A percentile compares a stretch with the other conserved stretches of the same genome.
phyloP scores from a whole-genome alignment of 1,140 invertebrate genomes.

The Ceratitis capitata region DNA sequence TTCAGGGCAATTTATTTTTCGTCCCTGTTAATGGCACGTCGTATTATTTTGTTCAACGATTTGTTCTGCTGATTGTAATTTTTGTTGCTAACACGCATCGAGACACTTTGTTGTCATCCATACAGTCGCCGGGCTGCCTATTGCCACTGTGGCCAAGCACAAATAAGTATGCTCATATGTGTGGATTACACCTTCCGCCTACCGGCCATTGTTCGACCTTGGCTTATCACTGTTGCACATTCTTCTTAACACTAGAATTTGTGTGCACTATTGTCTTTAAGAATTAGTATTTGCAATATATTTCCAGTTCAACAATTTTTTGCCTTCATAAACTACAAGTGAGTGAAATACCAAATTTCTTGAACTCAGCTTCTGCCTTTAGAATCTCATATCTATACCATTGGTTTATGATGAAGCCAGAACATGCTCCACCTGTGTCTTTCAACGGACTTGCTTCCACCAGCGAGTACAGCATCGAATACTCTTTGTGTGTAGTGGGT shows the following conservation, averaged over 20 bases:
- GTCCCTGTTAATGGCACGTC: constrained; percentile 35
- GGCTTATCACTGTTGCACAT: neutral
- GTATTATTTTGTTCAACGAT: constrained; percentile 44
- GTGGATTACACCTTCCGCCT: neutral
- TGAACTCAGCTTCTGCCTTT: too few relatives aligned
- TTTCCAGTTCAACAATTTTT: too few relatives aligned
- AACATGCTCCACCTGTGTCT: too few relatives aligned
- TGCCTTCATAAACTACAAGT: too few relatives aligned
- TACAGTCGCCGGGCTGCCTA: neutral
- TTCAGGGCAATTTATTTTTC: constrained; percentile 36
- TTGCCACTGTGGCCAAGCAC: neutral
- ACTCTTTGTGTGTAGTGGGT: too few relatives aligned
- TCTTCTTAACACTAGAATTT: neutral
- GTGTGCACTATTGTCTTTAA: neutral
- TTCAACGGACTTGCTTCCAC: too few relatives aligned
- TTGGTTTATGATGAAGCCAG: too few relatives aligned
- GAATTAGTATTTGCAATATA: too few relatives aligned
- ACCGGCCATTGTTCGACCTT: neutral
- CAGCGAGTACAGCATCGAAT: too few relatives aligned
- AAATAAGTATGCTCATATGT: neutral
- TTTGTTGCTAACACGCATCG: constrained; percentile 42
- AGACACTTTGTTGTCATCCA: constrained; percentile 42
- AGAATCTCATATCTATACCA: too few relatives aligned
- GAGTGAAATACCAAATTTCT: too few relatives aligned
- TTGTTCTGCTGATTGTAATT: constrained; percentile 45